These are phyloP conservation scores for Aphelocoma californica DNA, from an alignment of 2,797 vertebrate species.

Conservation along the genomic window DNA sequence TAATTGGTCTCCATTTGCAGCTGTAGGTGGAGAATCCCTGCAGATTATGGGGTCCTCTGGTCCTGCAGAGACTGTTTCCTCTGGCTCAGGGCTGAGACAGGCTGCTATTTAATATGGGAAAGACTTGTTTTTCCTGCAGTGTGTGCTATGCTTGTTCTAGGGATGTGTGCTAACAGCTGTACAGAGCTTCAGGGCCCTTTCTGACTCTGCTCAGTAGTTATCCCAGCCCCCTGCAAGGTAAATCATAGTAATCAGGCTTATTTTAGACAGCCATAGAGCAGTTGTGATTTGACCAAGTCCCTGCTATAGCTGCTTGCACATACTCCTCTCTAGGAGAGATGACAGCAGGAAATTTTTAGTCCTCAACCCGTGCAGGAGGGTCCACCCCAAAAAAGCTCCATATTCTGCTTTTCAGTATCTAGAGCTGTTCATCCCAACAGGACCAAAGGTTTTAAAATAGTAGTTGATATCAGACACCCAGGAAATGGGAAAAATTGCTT, in stretches of 20 bases:
- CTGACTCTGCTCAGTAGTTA: not conserved
- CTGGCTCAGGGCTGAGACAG: not conserved
- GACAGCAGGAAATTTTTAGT: not conserved
- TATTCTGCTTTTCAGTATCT: not conserved
- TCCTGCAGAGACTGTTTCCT: not conserved
- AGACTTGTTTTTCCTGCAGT: not conserved
- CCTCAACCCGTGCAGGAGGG: accelerated
- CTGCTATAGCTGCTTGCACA: not conserved
- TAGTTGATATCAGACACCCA: not conserved
- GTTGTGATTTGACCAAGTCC: not conserved
- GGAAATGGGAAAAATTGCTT: not conserved
- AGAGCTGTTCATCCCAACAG: not conserved
- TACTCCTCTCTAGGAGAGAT: not conserved
- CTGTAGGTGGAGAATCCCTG: not conserved
- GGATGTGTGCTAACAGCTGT: not conserved
- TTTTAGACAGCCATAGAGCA: not conserved
- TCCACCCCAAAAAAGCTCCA: not conserved
- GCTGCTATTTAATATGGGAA: not conserved
- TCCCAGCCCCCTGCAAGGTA: not conserved
- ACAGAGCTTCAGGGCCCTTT: not conserved
- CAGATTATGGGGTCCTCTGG: not conserved
- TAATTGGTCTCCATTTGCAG: not conserved
- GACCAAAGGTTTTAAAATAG: not conserved
- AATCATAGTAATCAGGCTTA: not conserved
- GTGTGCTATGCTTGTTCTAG: not conserved